These are phyloP conservation scores for Platichthys stellatus DNA, from an alignment of 2,113 vertebrate genomes.

Conservation along the genomic window DNA sequence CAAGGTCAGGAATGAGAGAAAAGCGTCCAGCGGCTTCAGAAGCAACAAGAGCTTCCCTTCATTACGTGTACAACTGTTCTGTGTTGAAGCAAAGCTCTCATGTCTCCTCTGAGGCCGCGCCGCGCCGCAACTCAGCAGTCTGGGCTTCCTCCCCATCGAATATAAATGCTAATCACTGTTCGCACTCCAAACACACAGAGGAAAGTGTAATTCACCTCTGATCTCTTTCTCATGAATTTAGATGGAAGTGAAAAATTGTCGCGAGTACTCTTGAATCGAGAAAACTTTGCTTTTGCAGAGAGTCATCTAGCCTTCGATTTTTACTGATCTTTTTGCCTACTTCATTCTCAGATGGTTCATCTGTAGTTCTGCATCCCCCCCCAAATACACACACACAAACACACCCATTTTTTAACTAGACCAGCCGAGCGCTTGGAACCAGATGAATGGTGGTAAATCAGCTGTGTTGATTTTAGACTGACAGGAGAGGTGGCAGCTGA, in stretches of 20 bases:
- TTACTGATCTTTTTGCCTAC: slow-evolving; percentile 2
- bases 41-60: slow-evolving; percentile 76
- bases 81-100: slow-evolving; percentile 70
- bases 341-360: not conserved
- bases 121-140: slow-evolving; percentile 68
- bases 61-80: slow-evolving; percentile 77
- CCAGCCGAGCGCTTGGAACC: slow-evolving; percentile 20
- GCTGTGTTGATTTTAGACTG: slow-evolving; percentile 61
- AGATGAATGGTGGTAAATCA: slow-evolving; percentile 55
- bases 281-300: slow-evolving; percentile 30
- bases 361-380: not conserved
- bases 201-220: slow-evolving; percentile 71
- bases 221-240: slow-evolving; percentile 79
- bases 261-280: slow-evolving; percentile 38
- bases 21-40: slow-evolving; percentile 53
- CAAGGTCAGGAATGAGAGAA: slow-evolving; percentile 68
- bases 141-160: slow-evolving; percentile 75
- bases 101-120: slow-evolving; percentile 67
- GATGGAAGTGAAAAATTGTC: slow-evolving; percentile 55
- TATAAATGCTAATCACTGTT: slow-evolving; percentile 82
- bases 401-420: slow-evolving; percentile 11
- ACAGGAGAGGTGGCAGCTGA: slow-evolving; percentile 61
- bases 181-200: slow-evolving; percentile 74
- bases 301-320: slow-evolving; percentile 15
- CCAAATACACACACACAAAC: not conserved